These are phyloP conservation scores for Dysmachus trigonus DNA, from an alignment of 2,888 invertebrate species.

Conservation along the genomic window DNA sequence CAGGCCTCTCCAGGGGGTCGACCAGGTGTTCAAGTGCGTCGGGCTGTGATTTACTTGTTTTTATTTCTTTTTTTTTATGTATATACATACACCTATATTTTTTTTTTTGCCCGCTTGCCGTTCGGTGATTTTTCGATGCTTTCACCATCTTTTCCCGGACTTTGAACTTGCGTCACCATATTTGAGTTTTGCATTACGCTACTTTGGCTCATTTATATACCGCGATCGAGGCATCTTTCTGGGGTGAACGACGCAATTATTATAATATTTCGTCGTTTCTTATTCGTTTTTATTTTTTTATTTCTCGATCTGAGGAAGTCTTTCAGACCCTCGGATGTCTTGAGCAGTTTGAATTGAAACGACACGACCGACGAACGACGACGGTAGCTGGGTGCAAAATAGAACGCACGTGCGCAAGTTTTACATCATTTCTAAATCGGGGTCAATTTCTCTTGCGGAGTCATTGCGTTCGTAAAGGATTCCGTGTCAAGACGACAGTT, in stretches of 20 bases:
- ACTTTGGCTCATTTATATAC: constrained; percentile 20
- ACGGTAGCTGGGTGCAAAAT: background rate
- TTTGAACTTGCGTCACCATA: constrained; percentile 42
- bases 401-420: constrained; percentile 34
- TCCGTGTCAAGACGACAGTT: background rate
- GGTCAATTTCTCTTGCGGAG: constrained; percentile 8
- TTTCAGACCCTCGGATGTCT: constrained; percentile 4
- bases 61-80: too few species aligned
- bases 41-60: constrained; percentile 45
- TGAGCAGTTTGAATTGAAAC: background rate
- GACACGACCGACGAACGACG: too few species aligned
- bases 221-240: constrained; percentile 7
- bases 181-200: constrained; percentile 17
- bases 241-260: constrained; percentile 28
- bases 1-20: constrained; percentile 51
- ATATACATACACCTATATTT: too few species aligned
- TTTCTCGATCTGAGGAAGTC: background rate
- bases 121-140: constrained; percentile 20
- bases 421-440: constrained; percentile 22
- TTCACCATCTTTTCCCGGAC: constrained; percentile 21
- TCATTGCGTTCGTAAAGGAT: background rate
- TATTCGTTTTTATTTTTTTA: background rate
- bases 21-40: constrained; percentile 54
- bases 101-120: background rate
- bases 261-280: constrained; percentile 9